Conservation (phyloP, 2,888 invertebrate genomes). For the Caenorhabditis virilis region DNA sequence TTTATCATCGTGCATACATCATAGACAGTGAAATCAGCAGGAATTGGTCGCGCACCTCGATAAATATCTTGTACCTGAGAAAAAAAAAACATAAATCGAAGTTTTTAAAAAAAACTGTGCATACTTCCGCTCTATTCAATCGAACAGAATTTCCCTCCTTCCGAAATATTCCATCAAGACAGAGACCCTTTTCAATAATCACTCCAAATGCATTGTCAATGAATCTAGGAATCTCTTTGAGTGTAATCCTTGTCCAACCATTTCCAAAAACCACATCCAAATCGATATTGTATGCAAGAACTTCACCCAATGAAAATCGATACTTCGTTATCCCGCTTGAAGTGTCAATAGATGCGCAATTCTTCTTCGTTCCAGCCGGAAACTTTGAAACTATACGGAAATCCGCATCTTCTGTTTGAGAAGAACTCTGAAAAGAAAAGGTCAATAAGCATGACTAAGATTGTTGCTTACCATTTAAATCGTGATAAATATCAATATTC, state of each 20-base stretch:
- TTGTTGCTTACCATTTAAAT: too few relatives aligned
- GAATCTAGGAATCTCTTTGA: slow-evolving; percentile 42
- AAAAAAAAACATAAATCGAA: neutral
- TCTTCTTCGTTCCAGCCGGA: slow-evolving; percentile 30
- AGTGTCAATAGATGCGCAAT: slow-evolving; percentile 15
- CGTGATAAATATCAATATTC: too few relatives aligned
- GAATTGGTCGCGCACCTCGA: slow-evolving; percentile 40
- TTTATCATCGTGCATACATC: slow-evolving; percentile 57
- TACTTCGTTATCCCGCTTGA: slow-evolving; percentile 14
- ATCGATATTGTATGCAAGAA: slow-evolving; percentile 30
- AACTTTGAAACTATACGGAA: slow-evolving; percentile 26
- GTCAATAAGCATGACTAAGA: too few relatives aligned
- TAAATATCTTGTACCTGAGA: slow-evolving; percentile 34
- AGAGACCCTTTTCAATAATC: slow-evolving; percentile 33
- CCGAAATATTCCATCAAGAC: slow-evolving; percentile 53
- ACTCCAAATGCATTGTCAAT: slow-evolving; percentile 50
- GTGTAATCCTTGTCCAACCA: slow-evolving; percentile 28
- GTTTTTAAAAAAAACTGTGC: too few relatives aligned
- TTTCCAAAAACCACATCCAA: slow-evolving; percentile 29
- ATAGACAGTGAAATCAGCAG: slow-evolving; percentile 41
- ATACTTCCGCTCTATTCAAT: slow-evolving; percentile 31
- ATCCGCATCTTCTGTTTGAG: slow-evolving; percentile 14
- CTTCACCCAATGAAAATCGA: slow-evolving; percentile 25
- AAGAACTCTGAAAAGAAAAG: neutral
- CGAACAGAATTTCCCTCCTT: slow-evolving; percentile 49